These are phyloP conservation scores for Coptotermes formosanus DNA, from an alignment of 1,140 invertebrate genomes.

Conservation along the genomic window DNA sequence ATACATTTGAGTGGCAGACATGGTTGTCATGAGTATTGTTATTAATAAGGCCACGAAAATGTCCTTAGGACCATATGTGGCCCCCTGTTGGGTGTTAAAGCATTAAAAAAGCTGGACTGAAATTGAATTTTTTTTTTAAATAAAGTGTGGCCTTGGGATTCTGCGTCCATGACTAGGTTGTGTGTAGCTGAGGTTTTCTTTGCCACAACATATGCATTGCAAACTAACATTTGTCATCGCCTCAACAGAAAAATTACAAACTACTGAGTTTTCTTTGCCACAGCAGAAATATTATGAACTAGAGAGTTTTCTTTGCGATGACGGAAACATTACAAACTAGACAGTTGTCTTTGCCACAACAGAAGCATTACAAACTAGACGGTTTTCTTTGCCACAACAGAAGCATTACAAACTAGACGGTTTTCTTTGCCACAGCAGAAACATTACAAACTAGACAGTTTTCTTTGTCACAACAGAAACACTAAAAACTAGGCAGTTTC, in stretches of 20 bases:
- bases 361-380: too few relatives aligned
- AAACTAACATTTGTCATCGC: too few relatives aligned
- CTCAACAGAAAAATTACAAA: too few relatives aligned
- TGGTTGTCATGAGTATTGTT: background rate
- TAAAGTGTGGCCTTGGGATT: conserved; percentile 13
- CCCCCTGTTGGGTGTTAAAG: background rate
- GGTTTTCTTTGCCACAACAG: too few relatives aligned
- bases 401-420: too few relatives aligned
- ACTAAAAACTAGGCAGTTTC: background rate
- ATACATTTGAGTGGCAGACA: background rate
- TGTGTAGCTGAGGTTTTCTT: background rate
- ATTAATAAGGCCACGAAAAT: background rate
- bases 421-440: background rate
- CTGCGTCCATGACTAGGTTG: background rate
- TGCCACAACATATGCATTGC: background rate
- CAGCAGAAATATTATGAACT: too few relatives aligned
- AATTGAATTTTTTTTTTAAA: background rate
- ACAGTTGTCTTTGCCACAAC: background rate
- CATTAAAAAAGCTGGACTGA: background rate
- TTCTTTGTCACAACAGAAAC: background rate
- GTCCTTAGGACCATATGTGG: background rate
- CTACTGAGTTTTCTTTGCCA: too few relatives aligned
- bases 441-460: background rate
- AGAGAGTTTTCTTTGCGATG: background rate
- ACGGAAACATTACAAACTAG: too few relatives aligned